Conservation (phyloP, 2,113 vertebrate species). For the Pteronura brasiliensis region DNA sequence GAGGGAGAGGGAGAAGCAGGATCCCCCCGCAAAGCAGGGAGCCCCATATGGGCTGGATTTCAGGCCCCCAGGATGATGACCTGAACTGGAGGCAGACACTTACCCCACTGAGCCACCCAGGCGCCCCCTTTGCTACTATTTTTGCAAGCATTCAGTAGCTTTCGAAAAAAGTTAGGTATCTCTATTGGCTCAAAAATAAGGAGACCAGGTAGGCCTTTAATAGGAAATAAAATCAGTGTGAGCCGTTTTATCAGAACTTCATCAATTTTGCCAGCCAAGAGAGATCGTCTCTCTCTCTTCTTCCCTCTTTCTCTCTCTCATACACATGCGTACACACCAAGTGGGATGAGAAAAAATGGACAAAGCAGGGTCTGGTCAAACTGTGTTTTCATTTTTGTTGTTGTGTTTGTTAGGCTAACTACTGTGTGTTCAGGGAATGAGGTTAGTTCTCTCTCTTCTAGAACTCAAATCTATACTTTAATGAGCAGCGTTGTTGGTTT, state of each 20-base stretch:
- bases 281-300: neutral
- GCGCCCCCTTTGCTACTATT: neutral
- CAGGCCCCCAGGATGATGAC: too few relatives aligned
- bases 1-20: neutral
- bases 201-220: neutral
- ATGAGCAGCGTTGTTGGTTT: neutral
- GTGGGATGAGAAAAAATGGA: neutral
- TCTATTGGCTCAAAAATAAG: conserved; percentile 35
- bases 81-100: too few relatives aligned
- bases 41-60: too few relatives aligned
- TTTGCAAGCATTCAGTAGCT: neutral
- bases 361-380: neutral
- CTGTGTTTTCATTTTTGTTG: neutral
- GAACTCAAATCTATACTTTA: neutral
- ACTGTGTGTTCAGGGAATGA: conserved; percentile 1
- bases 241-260: neutral
- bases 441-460: neutral
- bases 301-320: too few relatives aligned
- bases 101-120: too few relatives aligned
- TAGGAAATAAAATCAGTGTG: neutral
- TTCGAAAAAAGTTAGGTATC: neutral
- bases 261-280: neutral
- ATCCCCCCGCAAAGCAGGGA: too few relatives aligned
- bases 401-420: conserved; percentile 31
- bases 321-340: neutral